Evolutionary conservation across 2,113 vertebrate species (phyloP), one percentile per base, ranked within the genome.

Genomic region (Phoxinus phoxinus): DNA sequence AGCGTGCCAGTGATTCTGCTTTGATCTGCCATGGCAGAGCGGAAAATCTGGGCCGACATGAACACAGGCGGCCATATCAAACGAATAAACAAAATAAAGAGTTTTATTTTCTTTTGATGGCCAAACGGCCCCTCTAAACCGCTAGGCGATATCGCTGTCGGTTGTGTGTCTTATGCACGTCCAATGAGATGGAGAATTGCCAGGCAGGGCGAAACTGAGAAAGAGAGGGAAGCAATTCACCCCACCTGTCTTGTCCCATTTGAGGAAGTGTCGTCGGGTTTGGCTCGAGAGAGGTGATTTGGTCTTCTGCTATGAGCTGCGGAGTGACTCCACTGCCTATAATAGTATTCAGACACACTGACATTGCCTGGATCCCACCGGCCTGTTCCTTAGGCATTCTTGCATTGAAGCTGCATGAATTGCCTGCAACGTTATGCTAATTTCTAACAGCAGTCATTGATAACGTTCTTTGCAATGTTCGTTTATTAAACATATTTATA

Each of bases 211-310:
- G 80, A 77, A 67, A 72, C 30, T 56, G 46, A 21, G 12, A 74
- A 41, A 41, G 67, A n/a, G 46, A 67, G 83, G 86, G 81, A 88
- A 90, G 85, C 84, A 87, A 90, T 87, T 84, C 71, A 58, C 74
- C 75, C 75, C 44, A 87, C 72, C 85, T 88, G 86, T 90, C 87
- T 83, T 46, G 61, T 90, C 84, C 53, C 61, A 90, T 90, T 87
- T 87, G 75, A 65, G 59, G 5, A 75, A 21, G 87, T 90, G 85
- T 86, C 87, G 67, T 84, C 65, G 27, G 67, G 32, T 88, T 83
- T 41, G 72, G 56, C 58, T 69, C 2, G 25, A 25, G 73, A 59
- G 59, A 61, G 80, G 35, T 84, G 87, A 84, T 82, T 85, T 84
- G 79, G 81, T 85, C 84, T 85, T 74, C 61, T 73, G 51, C 63